A percentile compares a stretch with the other conserved stretches of the same genome.
These are phyloP conservation scores for Paracanthobrama guichenoti DNA, from an alignment of 2,113 vertebrate species.

Conservation along the genomic window DNA sequence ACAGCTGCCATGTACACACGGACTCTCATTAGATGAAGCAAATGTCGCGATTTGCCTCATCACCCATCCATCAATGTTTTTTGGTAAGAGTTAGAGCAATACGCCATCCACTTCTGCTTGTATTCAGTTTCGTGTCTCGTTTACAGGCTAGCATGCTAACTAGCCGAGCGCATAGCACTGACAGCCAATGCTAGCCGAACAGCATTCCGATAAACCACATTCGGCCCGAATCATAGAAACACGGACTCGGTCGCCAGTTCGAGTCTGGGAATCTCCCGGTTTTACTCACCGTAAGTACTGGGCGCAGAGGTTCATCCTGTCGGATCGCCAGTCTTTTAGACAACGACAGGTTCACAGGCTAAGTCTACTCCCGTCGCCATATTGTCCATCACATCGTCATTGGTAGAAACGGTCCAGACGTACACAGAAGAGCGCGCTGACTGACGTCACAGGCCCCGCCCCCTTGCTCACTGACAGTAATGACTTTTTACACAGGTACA, in stretches of 20 bases:
- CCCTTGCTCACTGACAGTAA: neutral
- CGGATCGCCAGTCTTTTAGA: conserved; percentile 65
- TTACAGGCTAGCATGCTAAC: conserved; percentile 34
- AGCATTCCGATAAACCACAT: neutral
- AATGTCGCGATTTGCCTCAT: neutral
- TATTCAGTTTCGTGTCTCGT: conserved; percentile 7
- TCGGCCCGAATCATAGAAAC: neutral
- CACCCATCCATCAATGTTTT: neutral
- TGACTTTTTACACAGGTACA: no score
- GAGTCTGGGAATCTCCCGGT: neutral
- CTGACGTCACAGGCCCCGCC: conserved; percentile 24
- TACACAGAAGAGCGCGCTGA: conserved; percentile 36
- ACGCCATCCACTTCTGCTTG: neutral
- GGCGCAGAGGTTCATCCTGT: conserved; percentile 79
- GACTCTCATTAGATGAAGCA: no score
- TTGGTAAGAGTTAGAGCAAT: neutral
- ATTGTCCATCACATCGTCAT: conserved; percentile 68
- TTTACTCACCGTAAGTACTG: conserved; percentile 72
- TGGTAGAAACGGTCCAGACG: conserved; percentile 50
- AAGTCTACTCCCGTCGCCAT: conserved; percentile 74
- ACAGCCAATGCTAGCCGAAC: conserved; percentile 8
- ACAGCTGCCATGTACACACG: neutral
- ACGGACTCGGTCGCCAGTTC: neutral
- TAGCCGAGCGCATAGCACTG: neutral
- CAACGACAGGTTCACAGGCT: conserved; percentile 65